Base-by-base conservation (phyloP, 2,113 vertebrate genomes). In the Psilopsiagon aymara region DNA sequence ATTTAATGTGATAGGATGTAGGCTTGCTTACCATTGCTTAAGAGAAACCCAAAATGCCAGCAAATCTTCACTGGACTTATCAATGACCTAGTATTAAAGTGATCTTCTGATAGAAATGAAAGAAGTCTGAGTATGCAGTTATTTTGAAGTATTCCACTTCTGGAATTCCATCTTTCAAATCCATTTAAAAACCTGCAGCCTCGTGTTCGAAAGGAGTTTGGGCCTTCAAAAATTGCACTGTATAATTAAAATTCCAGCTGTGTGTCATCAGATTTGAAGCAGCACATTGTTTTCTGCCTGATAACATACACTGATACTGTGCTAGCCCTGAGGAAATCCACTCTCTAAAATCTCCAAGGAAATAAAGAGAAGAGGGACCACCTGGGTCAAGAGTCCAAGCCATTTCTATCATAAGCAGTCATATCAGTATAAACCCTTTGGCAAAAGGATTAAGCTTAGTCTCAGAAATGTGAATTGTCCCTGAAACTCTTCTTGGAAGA, bases 291-390 rank as follows among this genome's bases (percentile, higher is more conserved):
- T 75, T 87, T 68, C 49, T 90, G 59, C 27, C 59, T 85, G 91
- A 85, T 89, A 90, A 77, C 44, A 10, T 39, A 16, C 39, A 41
- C 41, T 79, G 90, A 85, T 93, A 62, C 49, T 4, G 14, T 37
- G 57, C 64, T 78, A 74, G 79, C 80, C 92, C 86, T 28, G 81
- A 94, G 89, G 91, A 96, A 91, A 95, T 68, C 74, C 74, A 55
- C 93, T 92, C 37, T 71, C 63, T 76, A 78, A 39, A 79, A 89
- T 68, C 83, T 92, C 66, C 33, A 25, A 84, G 73, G 89, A 63
- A 91, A 80, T 62, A 67, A 66, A 74, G 73, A 92, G 80, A 85
- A 86, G 83, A 91, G 52, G 67, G 67, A 76, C 18, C 3, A 13
- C 60, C 57, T 92, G 79, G 90, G 82, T 95, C 78, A 82, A 35